These are phyloP conservation scores for Philaenus spumarius DNA, from an alignment of 1,140 invertebrate species.

Conservation along the genomic window DNA sequence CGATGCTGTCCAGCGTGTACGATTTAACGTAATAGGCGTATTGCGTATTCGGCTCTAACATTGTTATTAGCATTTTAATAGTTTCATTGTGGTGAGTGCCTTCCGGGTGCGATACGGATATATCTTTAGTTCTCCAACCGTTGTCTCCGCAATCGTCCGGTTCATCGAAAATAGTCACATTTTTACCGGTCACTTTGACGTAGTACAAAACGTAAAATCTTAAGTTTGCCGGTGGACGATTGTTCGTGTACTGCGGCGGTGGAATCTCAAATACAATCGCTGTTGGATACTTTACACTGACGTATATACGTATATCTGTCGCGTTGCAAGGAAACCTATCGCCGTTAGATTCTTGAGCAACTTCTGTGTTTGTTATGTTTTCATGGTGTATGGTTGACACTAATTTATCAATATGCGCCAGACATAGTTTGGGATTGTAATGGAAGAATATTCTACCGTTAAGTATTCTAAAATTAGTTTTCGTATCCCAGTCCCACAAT, in stretches of 20 bases:
- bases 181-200: constrained; percentile 53
- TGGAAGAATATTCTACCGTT: constrained; percentile 79
- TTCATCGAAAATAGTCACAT: constrained; percentile 66
- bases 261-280: no score
- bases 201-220: constrained; percentile 24
- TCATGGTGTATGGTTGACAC: not conserved
- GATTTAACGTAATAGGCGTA: constrained; percentile 89
- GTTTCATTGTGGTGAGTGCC: not conserved
- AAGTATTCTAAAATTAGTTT: constrained; percentile 44
- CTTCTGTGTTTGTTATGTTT: constrained; percentile 47
- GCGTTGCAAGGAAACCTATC: constrained; percentile 79
- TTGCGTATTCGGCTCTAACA: constrained; percentile 70
- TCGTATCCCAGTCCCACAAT: constrained; percentile 63
- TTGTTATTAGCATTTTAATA: constrained; percentile 19
- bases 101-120: not conserved
- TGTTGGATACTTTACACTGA: not conserved
- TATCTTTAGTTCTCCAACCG: constrained; percentile 45
- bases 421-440: constrained; percentile 90
- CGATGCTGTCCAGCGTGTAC: constrained; percentile 58
- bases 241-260: not conserved
- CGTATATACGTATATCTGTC: constrained; percentile 17
- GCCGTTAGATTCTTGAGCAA: constrained; percentile 79
- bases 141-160: constrained; percentile 76
- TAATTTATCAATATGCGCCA: constrained; percentile 57
- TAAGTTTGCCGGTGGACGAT: not conserved